These are phyloP conservation scores for Thunnus maccoyii DNA, from an alignment of 2,113 vertebrate species.

Conservation along the genomic window DNA sequence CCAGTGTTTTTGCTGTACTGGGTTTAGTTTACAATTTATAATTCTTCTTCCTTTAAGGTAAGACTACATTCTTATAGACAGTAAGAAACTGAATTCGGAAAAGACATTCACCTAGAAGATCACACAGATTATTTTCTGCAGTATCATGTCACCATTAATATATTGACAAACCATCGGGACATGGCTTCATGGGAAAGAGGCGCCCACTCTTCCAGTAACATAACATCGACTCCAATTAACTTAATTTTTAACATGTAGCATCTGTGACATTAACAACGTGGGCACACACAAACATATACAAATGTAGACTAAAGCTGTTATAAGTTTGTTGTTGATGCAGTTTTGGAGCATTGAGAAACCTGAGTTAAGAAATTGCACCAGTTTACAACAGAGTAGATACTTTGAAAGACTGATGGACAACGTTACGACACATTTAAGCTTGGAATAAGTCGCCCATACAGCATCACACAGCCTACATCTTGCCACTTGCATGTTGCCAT, in stretches of 20 bases:
- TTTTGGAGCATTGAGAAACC: slow-evolving; percentile 81
- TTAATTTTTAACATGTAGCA: slow-evolving; percentile 14
- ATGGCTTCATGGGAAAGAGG: not conserved
- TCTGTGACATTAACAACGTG: slow-evolving; percentile 32
- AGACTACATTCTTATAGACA: not conserved
- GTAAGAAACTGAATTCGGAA: not conserved
- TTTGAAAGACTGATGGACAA: not conserved
- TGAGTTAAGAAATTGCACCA: slow-evolving; percentile 51
- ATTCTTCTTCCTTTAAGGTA: slow-evolving; percentile 1
- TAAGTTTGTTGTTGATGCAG: not conserved
- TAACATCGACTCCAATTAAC: slow-evolving; percentile 22
- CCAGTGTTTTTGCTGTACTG: not conserved
- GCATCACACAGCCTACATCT: slow-evolving; percentile 5
- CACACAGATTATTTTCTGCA: not conserved
- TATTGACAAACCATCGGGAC: not conserved
- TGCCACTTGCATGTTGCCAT: slow-evolving; percentile 30
- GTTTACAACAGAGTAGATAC: not conserved
- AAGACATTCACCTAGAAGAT: not conserved
- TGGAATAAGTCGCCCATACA: not conserved
- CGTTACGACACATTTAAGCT: too few species aligned
- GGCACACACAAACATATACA: not conserved
- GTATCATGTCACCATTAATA: slow-evolving; percentile 16
- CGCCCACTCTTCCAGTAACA: slow-evolving; percentile 12
- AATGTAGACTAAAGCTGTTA: not conserved
- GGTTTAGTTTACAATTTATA: not conserved